phyloP scores from a whole-genome alignment of 2,888 invertebrate genomes.

The Nemapogon koenigi region DNA sequence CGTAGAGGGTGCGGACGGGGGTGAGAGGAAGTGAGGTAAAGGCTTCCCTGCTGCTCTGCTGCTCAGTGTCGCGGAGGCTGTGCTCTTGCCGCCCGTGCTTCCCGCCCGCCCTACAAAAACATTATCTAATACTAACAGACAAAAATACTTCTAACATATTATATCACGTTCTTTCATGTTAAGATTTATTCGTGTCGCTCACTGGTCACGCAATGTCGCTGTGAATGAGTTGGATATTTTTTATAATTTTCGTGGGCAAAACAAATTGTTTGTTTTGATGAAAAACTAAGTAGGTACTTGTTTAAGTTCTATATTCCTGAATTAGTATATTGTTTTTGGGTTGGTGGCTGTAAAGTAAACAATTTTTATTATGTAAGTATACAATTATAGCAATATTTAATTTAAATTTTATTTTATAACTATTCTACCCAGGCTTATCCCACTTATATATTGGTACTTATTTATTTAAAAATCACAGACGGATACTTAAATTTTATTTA shows the following conservation, averaged over 20 bases:
- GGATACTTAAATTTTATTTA: neutral
- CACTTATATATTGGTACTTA: neutral
- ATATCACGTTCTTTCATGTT: slow-evolving; percentile 4
- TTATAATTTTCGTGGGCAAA: too few relatives aligned
- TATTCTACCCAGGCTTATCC: too few relatives aligned
- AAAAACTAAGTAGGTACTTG: too few relatives aligned
- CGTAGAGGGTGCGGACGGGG: slow-evolving; percentile 28
- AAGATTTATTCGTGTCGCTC: slow-evolving; percentile 4
- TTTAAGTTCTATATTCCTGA: too few relatives aligned
- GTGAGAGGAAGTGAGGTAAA: slow-evolving; percentile 23
- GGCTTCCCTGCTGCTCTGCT: slow-evolving; percentile 21
- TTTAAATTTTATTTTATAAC: too few relatives aligned
- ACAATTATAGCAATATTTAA: too few relatives aligned
- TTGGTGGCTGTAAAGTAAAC: too few relatives aligned
- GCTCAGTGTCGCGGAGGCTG: slow-evolving; percentile 63
- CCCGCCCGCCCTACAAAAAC: slow-evolving; percentile 18
- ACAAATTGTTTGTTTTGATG: too few relatives aligned
- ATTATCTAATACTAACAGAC: slow-evolving; percentile 12
- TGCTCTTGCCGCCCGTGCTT: slow-evolving; percentile 32
- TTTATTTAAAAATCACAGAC: neutral
- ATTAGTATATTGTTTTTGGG: too few relatives aligned
- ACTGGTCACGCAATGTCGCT: slow-evolving; percentile 4
- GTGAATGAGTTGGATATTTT: too few relatives aligned
- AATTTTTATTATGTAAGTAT: too few relatives aligned
- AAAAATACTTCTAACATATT: slow-evolving; percentile 2